Conservation (phyloP, 2,113 vertebrate species). For the Fulica atra region DNA sequence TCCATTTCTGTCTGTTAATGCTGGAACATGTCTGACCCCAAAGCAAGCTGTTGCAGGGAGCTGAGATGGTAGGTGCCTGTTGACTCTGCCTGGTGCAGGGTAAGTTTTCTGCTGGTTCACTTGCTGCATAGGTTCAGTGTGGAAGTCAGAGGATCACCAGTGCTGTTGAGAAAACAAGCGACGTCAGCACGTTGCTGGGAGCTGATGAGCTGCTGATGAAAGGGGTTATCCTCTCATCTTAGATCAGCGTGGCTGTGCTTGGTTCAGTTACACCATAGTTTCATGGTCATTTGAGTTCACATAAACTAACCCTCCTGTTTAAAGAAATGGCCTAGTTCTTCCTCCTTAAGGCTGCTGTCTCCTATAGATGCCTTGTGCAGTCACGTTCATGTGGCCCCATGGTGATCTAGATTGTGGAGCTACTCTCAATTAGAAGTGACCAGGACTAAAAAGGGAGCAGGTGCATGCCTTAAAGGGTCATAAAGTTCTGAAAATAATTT, state of each 20-base stretch:
- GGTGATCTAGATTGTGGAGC: background rate
- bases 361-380: background rate
- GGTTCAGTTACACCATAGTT: background rate
- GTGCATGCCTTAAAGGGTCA: background rate
- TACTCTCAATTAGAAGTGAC: background rate
- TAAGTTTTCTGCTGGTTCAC: background rate
- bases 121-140: background rate
- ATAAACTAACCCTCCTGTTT: background rate
- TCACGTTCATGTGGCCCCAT: accelerated
- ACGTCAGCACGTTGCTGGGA: background rate
- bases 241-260: background rate
- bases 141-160: background rate
- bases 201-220: background rate
- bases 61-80: background rate
- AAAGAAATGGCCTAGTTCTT: background rate
- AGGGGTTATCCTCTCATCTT: background rate
- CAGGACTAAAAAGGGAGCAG: background rate
- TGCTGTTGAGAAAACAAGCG: background rate
- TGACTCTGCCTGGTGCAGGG: background rate
- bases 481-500: background rate
- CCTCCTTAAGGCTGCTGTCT: background rate
- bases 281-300: background rate
- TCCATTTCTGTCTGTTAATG: background rate
- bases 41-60: background rate
- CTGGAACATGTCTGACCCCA: background rate